phyloP scores from a whole-genome alignment of 2,113 vertebrate genomes.

The Speoplatyrhinus poulsoni region DNA sequence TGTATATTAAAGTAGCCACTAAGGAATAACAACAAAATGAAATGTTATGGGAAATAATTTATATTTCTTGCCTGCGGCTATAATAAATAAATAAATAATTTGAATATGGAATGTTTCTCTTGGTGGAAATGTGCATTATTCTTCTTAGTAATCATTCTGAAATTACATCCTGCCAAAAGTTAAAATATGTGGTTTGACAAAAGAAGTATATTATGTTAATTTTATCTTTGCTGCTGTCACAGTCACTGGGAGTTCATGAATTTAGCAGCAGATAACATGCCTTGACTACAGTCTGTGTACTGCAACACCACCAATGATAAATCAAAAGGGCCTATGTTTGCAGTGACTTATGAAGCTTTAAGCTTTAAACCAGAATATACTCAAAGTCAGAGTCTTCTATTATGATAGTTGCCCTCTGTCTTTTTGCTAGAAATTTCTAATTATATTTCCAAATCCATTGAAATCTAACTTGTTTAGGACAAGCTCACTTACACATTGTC shows the following conservation, averaged over 20 bases:
- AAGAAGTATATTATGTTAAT: no score
- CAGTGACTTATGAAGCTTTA: conserved; percentile 3
- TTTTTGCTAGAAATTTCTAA: conserved; percentile 19
- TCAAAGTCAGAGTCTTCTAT: background rate
- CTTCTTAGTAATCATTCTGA: no score
- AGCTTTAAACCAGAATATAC: conserved; percentile 6
- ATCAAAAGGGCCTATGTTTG: background rate
- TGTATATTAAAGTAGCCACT: conserved; percentile 7
- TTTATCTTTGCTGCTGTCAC: no score
- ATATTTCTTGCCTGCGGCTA: no score
- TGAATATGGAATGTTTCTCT: no score
- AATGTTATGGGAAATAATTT: no score
- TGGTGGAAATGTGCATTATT: no score
- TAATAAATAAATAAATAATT: no score
- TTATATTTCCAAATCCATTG: conserved; percentile 29
- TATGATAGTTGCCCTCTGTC: background rate
- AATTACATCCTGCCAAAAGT: no score
- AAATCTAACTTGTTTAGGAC: conserved; percentile 51
- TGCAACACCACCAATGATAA: background rate
- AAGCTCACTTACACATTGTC: conserved; percentile 39
- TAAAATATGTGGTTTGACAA: no score
- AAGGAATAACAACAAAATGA: no score
- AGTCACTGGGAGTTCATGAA: background rate
- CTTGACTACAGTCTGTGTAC: conserved; percentile 5
- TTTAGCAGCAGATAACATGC: conserved; percentile 16